phyloP scores from a whole-genome alignment of 2,888 invertebrate genomes.

The Gandaritis pyraliata region DNA sequence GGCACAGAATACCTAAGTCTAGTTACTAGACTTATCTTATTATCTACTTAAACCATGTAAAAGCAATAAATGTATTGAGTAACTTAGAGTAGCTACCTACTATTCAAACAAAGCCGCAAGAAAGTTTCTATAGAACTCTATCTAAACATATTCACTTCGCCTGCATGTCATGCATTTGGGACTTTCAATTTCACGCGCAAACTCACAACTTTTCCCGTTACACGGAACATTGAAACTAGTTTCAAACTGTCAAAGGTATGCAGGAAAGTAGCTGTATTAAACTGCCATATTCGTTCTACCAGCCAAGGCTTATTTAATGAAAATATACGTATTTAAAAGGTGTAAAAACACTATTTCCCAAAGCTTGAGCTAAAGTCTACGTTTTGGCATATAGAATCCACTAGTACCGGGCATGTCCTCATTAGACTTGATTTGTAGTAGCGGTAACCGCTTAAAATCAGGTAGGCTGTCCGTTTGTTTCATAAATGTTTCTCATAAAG shows the following conservation, averaged over 20 bases:
- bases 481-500: too few species aligned
- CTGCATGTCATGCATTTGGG: conserved; percentile 27
- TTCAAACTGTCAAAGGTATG: conserved; percentile 40
- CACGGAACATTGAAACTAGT: conserved; percentile 42
- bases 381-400: too few species aligned
- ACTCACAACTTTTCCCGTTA: conserved; percentile 34
- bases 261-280: conserved; percentile 12
- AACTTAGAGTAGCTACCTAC: too few species aligned
- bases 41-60: too few species aligned
- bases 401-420: too few species aligned
- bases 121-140: not conserved
- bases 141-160: conserved; percentile 5
- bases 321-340: not conserved
- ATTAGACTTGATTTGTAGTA: too few species aligned
- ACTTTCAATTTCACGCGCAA: conserved; percentile 49
- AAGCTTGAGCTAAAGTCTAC: not conserved
- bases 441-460: too few species aligned
- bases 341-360: not conserved
- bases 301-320: not conserved
- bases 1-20: too few species aligned
- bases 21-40: too few species aligned
- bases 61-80: too few species aligned
- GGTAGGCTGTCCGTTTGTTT: too few species aligned
- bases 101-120: not conserved
- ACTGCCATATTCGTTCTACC: not conserved